Evolutionary conservation across 2,888 invertebrate genomes (phyloP).

Genomic region (Eristalis arbustorum): DNA sequence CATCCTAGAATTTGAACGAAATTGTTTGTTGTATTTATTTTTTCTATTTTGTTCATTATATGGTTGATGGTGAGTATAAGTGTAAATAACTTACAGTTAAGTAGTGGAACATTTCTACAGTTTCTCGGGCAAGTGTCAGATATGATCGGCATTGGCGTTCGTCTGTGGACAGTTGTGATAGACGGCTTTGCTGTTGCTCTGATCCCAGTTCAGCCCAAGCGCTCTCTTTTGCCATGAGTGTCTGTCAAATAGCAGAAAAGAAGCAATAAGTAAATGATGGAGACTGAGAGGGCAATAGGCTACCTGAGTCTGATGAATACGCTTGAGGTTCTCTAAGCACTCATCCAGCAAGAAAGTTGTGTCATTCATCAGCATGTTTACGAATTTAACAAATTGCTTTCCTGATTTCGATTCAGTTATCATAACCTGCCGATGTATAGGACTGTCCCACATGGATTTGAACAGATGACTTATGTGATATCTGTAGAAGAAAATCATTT

Average conservation of each 20-base stretch:
- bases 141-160: constrained; percentile 94
- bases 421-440: constrained; percentile 91
- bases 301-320: constrained; percentile 93
- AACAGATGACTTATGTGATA: constrained; percentile 98
- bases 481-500: constrained; percentile 71
- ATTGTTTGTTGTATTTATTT: too few relatives aligned
- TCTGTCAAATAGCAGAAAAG: constrained; percentile 70
- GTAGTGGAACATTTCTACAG: constrained; percentile 99
- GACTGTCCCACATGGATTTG: constrained; percentile 97
- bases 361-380: constrained; percentile 98
- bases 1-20: constrained; percentile 79
- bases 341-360: constrained; percentile 98
- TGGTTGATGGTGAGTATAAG: background rate
- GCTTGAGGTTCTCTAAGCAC: constrained; percentile 93
- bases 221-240: constrained; percentile 85
- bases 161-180: constrained; percentile 90
- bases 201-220: constrained; percentile 85
- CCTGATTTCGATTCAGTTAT: constrained; percentile 95
- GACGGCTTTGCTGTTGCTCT: constrained; percentile 87
- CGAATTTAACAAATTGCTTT: constrained; percentile 96
- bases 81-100: constrained; percentile 84
- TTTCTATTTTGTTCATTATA: too few relatives aligned
- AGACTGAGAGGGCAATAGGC: constrained; percentile 49
- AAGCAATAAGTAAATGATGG: background rate
- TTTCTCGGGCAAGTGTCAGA: constrained; percentile 94